Conservation (phyloP, 2,888 invertebrate genomes). For the Laothoe populi region DNA sequence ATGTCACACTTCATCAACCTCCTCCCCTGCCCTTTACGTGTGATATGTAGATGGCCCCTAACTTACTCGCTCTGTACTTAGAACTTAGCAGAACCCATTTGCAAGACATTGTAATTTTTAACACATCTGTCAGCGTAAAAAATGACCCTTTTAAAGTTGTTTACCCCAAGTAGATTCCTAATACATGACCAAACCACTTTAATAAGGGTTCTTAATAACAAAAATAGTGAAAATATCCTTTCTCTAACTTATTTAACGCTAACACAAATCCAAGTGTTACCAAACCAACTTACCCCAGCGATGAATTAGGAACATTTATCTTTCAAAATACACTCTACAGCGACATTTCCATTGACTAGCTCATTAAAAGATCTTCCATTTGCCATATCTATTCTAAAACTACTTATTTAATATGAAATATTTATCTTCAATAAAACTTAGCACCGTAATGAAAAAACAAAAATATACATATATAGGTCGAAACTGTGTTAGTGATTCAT, state of each 20-base stretch:
- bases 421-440: slow-evolving; percentile 38
- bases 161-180: too few relatives aligned
- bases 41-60: too few relatives aligned
- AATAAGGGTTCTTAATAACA: too few relatives aligned
- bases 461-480: slow-evolving; percentile 27
- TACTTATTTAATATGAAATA: slow-evolving; percentile 3
- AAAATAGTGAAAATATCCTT: too few relatives aligned
- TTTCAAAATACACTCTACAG: slow-evolving; percentile 21
- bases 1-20: too few relatives aligned
- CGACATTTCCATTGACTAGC: slow-evolving; percentile 27
- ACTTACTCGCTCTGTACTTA: too few relatives aligned
- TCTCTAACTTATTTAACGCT: neutral
- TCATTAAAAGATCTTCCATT: slow-evolving; percentile 28
- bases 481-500: neutral
- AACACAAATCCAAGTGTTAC: neutral
- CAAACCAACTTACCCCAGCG: slow-evolving; percentile 23
- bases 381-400: slow-evolving; percentile 18
- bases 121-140: too few relatives aligned
- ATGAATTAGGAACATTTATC: slow-evolving; percentile 24
- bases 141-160: too few relatives aligned
- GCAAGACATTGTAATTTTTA: too few relatives aligned
- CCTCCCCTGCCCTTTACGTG: too few relatives aligned
- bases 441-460: slow-evolving; percentile 45
- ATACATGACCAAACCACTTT: too few relatives aligned
- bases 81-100: too few relatives aligned